Evolutionary conservation across 2,797 vertebrate genomes (phyloP).

Genomic region (Centroberyx gerrardi): DNA sequence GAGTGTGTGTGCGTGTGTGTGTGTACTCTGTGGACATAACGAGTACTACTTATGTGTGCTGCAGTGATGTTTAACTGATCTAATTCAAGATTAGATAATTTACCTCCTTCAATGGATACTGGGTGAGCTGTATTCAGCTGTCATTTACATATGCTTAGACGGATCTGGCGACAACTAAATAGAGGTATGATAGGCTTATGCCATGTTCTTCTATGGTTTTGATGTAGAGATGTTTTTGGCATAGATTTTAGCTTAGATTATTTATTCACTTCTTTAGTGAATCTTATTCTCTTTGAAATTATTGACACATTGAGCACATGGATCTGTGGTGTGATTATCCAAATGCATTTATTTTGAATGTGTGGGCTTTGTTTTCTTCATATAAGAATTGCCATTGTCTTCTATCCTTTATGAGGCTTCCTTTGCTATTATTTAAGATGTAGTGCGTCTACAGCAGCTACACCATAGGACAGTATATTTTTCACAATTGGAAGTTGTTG

Average conservation of each 20-base stretch:
- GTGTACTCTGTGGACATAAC: conserved; percentile 2
- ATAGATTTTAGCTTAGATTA: neutral
- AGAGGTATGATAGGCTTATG: conserved; percentile 44
- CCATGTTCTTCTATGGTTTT: neutral
- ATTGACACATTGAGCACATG: neutral
- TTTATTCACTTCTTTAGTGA: neutral
- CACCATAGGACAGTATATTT: neutral
- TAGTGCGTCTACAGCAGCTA: neutral
- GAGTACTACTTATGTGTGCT: neutral
- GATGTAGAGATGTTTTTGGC: too few relatives aligned
- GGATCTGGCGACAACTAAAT: neutral
- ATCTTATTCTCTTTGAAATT: neutral
- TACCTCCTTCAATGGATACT: conserved; percentile 34
- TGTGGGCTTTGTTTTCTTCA: neutral
- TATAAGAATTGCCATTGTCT: neutral
- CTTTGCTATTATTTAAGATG: neutral
- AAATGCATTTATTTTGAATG: neutral
- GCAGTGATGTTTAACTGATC: neutral
- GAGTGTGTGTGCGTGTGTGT: conserved; percentile 13
- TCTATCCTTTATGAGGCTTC: neutral
- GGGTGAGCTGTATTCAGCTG: conserved; percentile 13
- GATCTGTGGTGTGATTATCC: neutral
- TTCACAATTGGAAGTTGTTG: neutral
- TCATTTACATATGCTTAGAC: conserved; percentile 19
- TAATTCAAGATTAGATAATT: conserved; percentile 42